phyloP scores from a whole-genome alignment of 2,797 vertebrate species.

The Microctenopoma stevenorrisi region DNA sequence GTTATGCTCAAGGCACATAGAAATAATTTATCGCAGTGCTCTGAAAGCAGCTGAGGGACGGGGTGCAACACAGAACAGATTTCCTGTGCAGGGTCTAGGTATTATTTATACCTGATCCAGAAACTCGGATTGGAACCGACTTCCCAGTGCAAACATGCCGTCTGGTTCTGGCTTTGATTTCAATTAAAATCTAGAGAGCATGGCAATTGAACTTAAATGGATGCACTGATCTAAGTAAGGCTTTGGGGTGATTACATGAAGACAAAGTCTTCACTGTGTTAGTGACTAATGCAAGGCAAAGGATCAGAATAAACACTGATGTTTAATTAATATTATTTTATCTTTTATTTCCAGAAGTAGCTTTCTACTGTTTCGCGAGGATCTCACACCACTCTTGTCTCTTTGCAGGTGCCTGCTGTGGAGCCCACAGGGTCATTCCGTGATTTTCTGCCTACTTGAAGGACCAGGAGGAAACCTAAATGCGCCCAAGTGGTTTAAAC shows the following conservation, averaged over 20 bases:
- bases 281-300: slow-evolving; percentile 24
- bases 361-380: slow-evolving; percentile 16
- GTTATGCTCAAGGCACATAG: slow-evolving; percentile 72
- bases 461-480: slow-evolving; percentile 49
- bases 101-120: slow-evolving; percentile 41
- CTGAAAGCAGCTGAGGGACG: slow-evolving; percentile 60
- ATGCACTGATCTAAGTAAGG: slow-evolving; percentile 9
- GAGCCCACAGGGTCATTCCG: slow-evolving; percentile 33
- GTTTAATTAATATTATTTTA: slow-evolving; percentile 24
- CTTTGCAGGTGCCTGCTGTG: slow-evolving; percentile 65
- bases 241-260: slow-evolving; percentile 24
- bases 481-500: slow-evolving; percentile 49
- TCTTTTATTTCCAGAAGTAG: slow-evolving; percentile 20
- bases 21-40: slow-evolving; percentile 76
- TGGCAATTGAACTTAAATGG: slow-evolving; percentile 13
- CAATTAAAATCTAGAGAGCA: slow-evolving; percentile 16
- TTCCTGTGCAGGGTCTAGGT: slow-evolving; percentile 40
- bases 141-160: slow-evolving; percentile 10
- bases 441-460: slow-evolving; percentile 43
- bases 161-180: slow-evolving; percentile 10
- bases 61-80: slow-evolving; percentile 56
- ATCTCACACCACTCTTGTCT: slow-evolving; percentile 44
- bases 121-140: slow-evolving; percentile 3
- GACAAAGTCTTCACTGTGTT: slow-evolving; percentile 15
- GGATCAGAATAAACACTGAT: neutral